These are phyloP conservation scores for Siderastrea siderea DNA, from an alignment of 92 coral and sea anemone genomes.

Conservation along the genomic window DNA sequence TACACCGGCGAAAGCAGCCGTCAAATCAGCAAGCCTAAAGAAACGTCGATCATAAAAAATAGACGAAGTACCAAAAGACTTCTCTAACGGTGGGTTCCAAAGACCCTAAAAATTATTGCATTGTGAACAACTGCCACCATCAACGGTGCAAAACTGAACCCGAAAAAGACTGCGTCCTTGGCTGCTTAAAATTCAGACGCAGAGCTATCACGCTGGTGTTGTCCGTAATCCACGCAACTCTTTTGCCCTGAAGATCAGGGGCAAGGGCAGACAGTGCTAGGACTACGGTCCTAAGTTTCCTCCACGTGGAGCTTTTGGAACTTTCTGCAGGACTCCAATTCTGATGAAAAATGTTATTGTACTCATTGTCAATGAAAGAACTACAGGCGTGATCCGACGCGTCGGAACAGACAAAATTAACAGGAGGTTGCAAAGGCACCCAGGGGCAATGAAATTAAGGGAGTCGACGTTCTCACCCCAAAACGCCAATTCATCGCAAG, in stretches of 20 bases:
- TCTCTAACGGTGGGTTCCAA: too few species aligned
- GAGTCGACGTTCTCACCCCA: conserved; percentile 27
- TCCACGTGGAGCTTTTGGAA: conserved; percentile 34
- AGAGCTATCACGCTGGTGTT: conserved; percentile 2
- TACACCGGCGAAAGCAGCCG: too few species aligned
- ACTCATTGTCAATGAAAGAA: too few species aligned
- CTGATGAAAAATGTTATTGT: neutral
- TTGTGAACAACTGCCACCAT: too few species aligned
- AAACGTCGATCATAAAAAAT: too few species aligned
- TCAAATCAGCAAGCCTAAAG: too few species aligned
- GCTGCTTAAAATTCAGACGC: too few species aligned
- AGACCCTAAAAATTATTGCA: too few species aligned
- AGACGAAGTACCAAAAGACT: too few species aligned
- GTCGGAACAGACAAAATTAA: conserved; percentile 37
- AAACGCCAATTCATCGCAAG: conserved; percentile 14
- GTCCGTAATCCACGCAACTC: conserved; percentile 49
- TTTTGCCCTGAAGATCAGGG: conserved; percentile 23
- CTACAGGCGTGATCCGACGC: conserved; percentile 10
- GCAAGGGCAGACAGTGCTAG: conserved; percentile 8
- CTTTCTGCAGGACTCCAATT: conserved; percentile 34
- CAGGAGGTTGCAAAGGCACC: conserved; percentile 8
- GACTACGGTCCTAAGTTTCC: conserved; percentile 19
- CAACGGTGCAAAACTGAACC: too few species aligned
- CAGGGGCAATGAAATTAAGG: conserved; percentile 16
- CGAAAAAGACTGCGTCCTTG: too few species aligned